Percentiles rank a stretch among this genome's conserved stretches.
phyloP scores from a whole-genome alignment of 2,888 invertebrate species.

The Pheosia gnoma region DNA sequence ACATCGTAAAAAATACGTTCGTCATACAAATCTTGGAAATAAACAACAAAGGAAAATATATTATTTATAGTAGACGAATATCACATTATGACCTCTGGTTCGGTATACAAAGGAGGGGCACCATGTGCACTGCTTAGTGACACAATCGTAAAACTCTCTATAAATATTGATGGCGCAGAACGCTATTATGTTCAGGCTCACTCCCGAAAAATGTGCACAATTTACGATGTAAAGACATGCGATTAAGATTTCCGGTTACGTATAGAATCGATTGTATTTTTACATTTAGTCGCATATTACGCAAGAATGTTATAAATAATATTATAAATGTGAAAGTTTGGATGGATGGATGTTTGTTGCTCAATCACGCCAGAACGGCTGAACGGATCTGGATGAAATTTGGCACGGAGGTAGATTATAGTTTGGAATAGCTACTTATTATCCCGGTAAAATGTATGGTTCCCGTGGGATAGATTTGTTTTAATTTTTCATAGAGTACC shows the following conservation, averaged over 20 bases:
- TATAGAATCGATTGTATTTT: conserved; percentile 35
- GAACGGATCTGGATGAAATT: too few species aligned
- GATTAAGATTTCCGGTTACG: conserved; percentile 64
- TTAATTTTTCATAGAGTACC: too few species aligned
- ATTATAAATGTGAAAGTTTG: not conserved
- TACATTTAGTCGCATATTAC: not conserved
- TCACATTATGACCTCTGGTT: conserved; percentile 51
- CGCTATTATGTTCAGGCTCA: conserved; percentile 74
- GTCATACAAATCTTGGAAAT: conserved; percentile 17
- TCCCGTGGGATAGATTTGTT: too few species aligned
- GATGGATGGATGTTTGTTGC: not conserved
- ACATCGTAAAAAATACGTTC: conserved; percentile 5
- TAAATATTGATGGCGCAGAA: conserved; percentile 80
- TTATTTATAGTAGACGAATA: conserved; percentile 28
- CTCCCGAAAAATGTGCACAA: conserved; percentile 74
- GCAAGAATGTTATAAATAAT: not conserved
- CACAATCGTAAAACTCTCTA: conserved; percentile 73
- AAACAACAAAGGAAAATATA: conserved; percentile 23
- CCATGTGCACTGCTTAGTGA: conserved; percentile 65
- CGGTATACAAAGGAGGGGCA: conserved; percentile 49
- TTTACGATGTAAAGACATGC: conserved; percentile 76
- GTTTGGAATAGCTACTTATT: too few species aligned
- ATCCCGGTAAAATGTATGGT: too few species aligned
- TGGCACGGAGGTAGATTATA: too few species aligned
- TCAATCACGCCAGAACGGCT: too few species aligned